These are phyloP conservation scores for Acanthochromis polyacanthus DNA, from an alignment of 2,113 vertebrate species.

Conservation along the genomic window DNA sequence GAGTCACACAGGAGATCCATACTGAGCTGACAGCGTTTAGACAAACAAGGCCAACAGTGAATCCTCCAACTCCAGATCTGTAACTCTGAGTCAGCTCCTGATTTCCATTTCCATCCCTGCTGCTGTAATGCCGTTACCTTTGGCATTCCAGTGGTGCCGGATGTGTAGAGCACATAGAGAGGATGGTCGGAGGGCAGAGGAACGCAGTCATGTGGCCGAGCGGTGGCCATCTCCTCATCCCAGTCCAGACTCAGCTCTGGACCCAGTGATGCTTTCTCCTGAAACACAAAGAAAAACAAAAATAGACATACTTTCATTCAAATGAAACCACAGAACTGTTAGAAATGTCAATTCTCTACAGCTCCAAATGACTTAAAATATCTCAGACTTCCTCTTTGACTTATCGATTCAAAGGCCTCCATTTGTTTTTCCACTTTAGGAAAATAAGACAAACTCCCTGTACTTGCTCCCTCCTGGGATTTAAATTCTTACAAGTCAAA, in stretches of 20 bases:
- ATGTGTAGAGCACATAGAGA: constrained; percentile 96
- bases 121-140: constrained; percentile 85
- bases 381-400: no score
- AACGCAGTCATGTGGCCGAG: constrained; percentile 88
- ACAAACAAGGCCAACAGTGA: background rate
- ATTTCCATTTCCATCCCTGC: background rate
- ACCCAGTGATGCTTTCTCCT: constrained; percentile 86
- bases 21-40: background rate
- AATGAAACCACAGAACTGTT: no score
- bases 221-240: constrained; percentile 92
- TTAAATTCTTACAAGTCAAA: background rate
- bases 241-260: constrained; percentile 89
- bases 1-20: constrained; percentile 15
- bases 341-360: no score
- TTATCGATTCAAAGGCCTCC: background rate
- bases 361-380: no score
- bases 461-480: background rate
- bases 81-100: background rate
- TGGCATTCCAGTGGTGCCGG: constrained; percentile 94
- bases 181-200: constrained; percentile 91
- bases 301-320: background rate
- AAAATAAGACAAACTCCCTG: background rate
- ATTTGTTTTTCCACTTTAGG: background rate
- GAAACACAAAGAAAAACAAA: background rate
- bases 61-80: background rate